Evolutionary conservation across 2,113 vertebrate genomes (phyloP), one percentile per base, ranked within the genome.

Genomic region (Amia ocellicauda): DNA sequence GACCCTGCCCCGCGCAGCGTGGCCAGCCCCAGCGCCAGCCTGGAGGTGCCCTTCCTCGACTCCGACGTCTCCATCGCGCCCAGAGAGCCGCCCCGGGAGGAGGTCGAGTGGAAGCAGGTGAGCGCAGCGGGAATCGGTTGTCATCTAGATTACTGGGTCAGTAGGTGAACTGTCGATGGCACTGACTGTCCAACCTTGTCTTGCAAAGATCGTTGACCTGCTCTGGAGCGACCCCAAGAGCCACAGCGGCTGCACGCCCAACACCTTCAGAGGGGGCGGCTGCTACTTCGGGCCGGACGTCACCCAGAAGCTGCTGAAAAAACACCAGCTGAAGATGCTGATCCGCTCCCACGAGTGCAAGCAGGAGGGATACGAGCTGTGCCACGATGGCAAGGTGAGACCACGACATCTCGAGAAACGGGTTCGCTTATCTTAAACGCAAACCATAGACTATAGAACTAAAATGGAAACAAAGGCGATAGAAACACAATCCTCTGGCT

Each of bases 291-390:
- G 96, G 23, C 95, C 95, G 0, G 94, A 99, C 29, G 62, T 98
- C 69, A 95, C 94, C 3, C 64, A 78, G 53, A 83, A 61, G n/a
- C 65, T 98, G 63, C 87, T 99, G 69, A 65, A 74, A 60, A 92
- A 74, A 50, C 89, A 93, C 47, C 86, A 90, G 23, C 84, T 98
- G 71, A 91, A 92, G 79, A 83, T 96, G 77, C 84, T 99, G 40
- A 91, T 99, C 74, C 86, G 97, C 40, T 99, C 97, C 29, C 97
- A 99, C 28, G 92, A 99, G 77, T 99, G 96, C 77, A 98, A 95
- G 71, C 90, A 90, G 1, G 93, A 98, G 52, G 96, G 96, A 26
- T 99, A 97, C 42, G 97, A 98, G 56, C 73, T 95, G 71, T 91
- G 91, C 64, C 97, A 99, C 1, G 62, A 83, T 4, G 94, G 95